Evolutionary conservation across 2,888 invertebrate genomes (phyloP).

Genomic region (Sympetrum striolatum): DNA sequence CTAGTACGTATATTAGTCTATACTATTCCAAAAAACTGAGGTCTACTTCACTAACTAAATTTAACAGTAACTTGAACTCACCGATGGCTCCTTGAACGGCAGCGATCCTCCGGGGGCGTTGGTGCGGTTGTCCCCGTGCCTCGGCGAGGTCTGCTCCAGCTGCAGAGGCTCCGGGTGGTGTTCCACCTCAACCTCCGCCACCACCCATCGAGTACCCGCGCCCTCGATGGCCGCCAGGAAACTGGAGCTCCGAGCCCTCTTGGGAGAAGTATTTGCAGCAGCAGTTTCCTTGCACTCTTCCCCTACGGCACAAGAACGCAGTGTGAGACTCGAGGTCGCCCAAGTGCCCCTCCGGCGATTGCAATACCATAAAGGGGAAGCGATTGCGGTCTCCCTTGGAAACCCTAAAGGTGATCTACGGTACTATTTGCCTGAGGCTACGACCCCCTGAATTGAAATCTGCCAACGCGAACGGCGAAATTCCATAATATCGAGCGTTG

Average conservation of each 20-base stretch:
- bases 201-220: neutral
- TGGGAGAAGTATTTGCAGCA: neutral
- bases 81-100: neutral
- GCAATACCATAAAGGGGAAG: neutral
- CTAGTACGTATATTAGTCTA: too few relatives aligned
- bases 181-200: neutral
- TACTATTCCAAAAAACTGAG: too few relatives aligned
- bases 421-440: too few relatives aligned
- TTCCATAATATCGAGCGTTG: too few relatives aligned
- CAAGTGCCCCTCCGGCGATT: neutral
- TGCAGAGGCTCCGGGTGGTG: neutral
- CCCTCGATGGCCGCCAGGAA: slow-evolving; percentile 45
- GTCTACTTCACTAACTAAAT: too few relatives aligned
- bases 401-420: too few relatives aligned
- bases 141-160: neutral
- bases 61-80: neutral
- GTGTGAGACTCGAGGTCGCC: neutral
- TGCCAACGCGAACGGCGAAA: too few relatives aligned
- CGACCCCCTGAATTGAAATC: too few relatives aligned
- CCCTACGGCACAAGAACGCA: neutral
- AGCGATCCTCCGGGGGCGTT: neutral
- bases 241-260: slow-evolving; percentile 45
- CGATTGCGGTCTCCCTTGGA: too few relatives aligned
- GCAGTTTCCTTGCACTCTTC: neutral
- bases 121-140: neutral